A percentile compares a stretch with the other conserved stretches of the same genome.
Conservation (phyloP, 1,140 invertebrate species). For the Drosophila trapezifrons region DNA sequence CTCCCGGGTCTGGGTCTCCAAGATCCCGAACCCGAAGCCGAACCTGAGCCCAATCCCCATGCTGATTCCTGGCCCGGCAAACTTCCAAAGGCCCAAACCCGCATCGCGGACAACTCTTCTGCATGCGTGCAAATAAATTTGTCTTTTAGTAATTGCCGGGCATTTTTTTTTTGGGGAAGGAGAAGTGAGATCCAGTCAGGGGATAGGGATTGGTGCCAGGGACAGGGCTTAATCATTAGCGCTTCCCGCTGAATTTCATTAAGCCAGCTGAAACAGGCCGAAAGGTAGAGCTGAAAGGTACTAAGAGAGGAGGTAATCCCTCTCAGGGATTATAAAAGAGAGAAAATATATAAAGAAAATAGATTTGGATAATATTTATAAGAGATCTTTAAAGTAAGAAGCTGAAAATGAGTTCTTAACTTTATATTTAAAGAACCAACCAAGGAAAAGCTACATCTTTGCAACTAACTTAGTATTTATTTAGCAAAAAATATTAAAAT, state of each 20-base stretch:
- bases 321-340: too few species aligned
- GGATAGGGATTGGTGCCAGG: not conserved
- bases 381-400: too few species aligned
- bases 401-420: not conserved
- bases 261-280: slow-evolving; percentile 28
- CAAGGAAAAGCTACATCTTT: too few species aligned
- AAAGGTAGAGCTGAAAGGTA: not conserved
- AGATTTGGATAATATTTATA: too few species aligned
- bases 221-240: slow-evolving; percentile 60
- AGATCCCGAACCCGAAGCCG: slow-evolving; percentile 13
- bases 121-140: slow-evolving; percentile 84
- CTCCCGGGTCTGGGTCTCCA: slow-evolving; percentile 10
- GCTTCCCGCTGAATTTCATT: slow-evolving; percentile 74
- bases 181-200: not conserved
- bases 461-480: too few species aligned
- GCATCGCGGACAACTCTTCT: slow-evolving; percentile 46
- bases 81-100: slow-evolving; percentile 28
- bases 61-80: not conserved
- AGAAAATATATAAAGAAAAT: not conserved
- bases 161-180: slow-evolving; percentile 11
- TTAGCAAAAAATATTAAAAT: too few species aligned
- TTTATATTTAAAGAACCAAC: too few species aligned
- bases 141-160: slow-evolving; percentile 83
- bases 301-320: too few species aligned
- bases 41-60: not conserved